phyloP scores from a whole-genome alignment of 2,113 vertebrate genomes.

The Semicossyphus pulcher region DNA sequence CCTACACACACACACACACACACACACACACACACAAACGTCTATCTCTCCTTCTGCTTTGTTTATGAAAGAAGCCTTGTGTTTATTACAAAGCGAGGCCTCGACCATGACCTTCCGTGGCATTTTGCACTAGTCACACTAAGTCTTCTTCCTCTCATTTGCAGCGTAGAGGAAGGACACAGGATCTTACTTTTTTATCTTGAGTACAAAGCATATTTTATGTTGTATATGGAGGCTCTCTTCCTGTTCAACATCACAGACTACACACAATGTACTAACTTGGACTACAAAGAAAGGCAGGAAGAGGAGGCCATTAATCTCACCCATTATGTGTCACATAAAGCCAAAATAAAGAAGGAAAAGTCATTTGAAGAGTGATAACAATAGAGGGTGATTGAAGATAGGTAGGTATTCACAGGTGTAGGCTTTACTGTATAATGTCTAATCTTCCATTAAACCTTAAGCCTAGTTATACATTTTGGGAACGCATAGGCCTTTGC shows the following conservation, averaged over 20 bases:
- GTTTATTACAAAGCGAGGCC: slow-evolving; percentile 57
- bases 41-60: slow-evolving; percentile 37
- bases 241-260: slow-evolving; percentile 55
- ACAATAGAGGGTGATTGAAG: not conserved
- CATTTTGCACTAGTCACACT: slow-evolving; percentile 41
- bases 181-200: slow-evolving; percentile 40
- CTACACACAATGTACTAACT: slow-evolving; percentile 29
- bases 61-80: slow-evolving; percentile 64
- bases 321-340: slow-evolving; percentile 11
- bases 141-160: slow-evolving; percentile 42
- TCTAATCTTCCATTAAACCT: not conserved
- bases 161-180: slow-evolving; percentile 41
- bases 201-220: slow-evolving; percentile 51
- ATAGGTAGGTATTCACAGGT: not conserved
- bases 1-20: slow-evolving; percentile 4
- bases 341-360: slow-evolving; percentile 31
- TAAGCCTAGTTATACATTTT: slow-evolving; percentile 28
- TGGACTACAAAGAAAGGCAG: slow-evolving; percentile 36
- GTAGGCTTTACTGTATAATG: not conserved
- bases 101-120: slow-evolving; percentile 59
- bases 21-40: slow-evolving; percentile 7
- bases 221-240: slow-evolving; percentile 15
- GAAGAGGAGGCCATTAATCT: slow-evolving; percentile 49
- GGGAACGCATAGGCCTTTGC: too few relatives aligned
- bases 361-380: slow-evolving; percentile 1